Evolutionary conservation across 2,888 invertebrate species (phyloP).

Genomic region (Cephus pulcher): DNA sequence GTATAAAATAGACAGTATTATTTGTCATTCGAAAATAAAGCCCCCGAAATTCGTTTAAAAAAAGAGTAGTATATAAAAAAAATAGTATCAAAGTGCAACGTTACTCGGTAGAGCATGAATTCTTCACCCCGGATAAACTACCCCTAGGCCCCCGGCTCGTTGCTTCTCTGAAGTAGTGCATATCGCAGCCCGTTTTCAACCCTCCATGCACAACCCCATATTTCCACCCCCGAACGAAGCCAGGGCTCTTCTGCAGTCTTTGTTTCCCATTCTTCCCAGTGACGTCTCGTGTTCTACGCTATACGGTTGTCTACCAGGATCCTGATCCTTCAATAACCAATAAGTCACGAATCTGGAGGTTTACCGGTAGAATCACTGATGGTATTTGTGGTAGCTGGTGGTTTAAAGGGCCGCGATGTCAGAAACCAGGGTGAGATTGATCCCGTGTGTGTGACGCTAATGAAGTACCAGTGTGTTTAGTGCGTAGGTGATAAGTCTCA

Average conservation of each 20-base stretch:
- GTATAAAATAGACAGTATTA: neutral
- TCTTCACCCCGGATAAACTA: conserved; percentile 3
- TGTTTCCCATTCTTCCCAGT: conserved; percentile 66
- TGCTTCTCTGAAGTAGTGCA: neutral
- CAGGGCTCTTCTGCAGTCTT: conserved; percentile 62
- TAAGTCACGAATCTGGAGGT: neutral
- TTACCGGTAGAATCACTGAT: neutral
- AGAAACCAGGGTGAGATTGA: neutral
- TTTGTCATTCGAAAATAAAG: neutral
- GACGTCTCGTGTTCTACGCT: conserved; percentile 51
- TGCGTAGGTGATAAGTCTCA: neutral
- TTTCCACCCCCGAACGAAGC: conserved; percentile 51
- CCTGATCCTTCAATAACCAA: neutral
- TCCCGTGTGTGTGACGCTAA: neutral
- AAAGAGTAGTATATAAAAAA: neutral
- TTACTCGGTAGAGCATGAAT: neutral
- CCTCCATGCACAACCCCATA: conserved; percentile 50
- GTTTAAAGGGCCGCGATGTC: neutral
- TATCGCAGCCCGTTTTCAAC: neutral
- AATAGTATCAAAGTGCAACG: neutral
- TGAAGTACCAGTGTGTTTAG: neutral
- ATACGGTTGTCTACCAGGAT: neutral
- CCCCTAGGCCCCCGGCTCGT: conserved; percentile 8
- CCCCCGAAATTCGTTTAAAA: neutral
- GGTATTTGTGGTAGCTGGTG: neutral